phyloP scores from a whole-genome alignment of 2,113 vertebrate species.

The Gorsachius goisagi region DNA sequence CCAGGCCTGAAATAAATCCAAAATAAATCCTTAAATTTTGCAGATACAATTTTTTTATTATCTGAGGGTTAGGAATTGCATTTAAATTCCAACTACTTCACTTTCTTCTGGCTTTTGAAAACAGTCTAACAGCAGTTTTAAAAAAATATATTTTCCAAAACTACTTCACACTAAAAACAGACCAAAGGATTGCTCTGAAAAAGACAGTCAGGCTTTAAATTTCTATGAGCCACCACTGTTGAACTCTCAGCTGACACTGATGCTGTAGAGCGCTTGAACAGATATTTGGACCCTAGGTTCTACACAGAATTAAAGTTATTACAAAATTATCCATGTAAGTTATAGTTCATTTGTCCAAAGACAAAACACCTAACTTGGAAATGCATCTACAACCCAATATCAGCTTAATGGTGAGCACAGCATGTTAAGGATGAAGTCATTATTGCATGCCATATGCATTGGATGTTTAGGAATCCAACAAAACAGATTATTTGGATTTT shows the following conservation, averaged over 20 bases:
- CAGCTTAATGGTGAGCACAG: background rate
- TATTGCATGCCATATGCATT: rapidly evolving
- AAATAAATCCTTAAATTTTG: background rate
- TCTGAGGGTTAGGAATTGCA: background rate
- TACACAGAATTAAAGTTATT: background rate
- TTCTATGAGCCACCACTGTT: background rate
- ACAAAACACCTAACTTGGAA: background rate
- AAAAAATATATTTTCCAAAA: background rate
- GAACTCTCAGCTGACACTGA: background rate
- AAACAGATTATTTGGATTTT: background rate
- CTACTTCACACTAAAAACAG: background rate
- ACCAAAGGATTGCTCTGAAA: background rate
- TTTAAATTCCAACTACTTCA: background rate
- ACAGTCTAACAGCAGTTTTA: background rate
- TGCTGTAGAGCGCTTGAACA: background rate
- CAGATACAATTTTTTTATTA: background rate
- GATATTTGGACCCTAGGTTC: background rate
- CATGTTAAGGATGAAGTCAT: background rate
- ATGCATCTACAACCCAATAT: background rate
- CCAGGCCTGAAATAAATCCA: background rate
- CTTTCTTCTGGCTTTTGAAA: background rate
- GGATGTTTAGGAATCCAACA: background rate
- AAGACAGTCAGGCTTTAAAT: background rate
- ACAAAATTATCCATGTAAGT: background rate
- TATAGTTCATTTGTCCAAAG: background rate